phyloP scores from a whole-genome alignment of 2,113 vertebrate genomes.

The Alouatta palliata region DNA sequence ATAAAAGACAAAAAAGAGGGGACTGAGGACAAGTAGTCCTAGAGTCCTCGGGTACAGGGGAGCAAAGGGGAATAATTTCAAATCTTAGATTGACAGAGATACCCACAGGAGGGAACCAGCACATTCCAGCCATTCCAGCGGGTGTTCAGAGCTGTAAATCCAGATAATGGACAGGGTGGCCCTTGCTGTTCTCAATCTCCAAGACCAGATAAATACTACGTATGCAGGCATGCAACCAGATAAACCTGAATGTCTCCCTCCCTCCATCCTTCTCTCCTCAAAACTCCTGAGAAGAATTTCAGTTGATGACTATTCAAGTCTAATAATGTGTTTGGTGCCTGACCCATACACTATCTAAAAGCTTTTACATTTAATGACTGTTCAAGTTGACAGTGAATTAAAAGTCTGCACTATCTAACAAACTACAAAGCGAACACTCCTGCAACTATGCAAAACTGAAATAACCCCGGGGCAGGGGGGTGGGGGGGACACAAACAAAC shows the following conservation, averaged over 20 bases:
- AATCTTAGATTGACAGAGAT: background rate
- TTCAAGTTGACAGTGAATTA: background rate
- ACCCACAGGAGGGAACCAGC: background rate
- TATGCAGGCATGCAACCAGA: background rate
- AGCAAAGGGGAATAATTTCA: background rate
- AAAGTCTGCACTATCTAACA: background rate
- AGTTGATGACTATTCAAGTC: background rate
- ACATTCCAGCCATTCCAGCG: conserved; percentile 47
- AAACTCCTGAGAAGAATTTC: background rate
- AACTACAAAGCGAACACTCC: background rate
- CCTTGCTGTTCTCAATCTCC: background rate
- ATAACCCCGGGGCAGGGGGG: background rate
- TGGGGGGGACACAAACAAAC: rapidly evolving
- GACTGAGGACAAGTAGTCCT: background rate
- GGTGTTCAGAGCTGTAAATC: background rate
- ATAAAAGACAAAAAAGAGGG: background rate
- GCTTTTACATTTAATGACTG: background rate
- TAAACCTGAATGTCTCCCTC: background rate
- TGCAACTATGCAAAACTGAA: background rate
- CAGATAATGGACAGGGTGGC: background rate
- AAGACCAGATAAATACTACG: background rate
- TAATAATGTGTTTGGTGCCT: background rate
- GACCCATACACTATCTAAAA: background rate
- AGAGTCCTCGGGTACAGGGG: background rate
- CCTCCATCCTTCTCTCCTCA: background rate